Evolutionary conservation across 1,140 invertebrate genomes (phyloP).

Genomic region (Ceratina japonica): DNA sequence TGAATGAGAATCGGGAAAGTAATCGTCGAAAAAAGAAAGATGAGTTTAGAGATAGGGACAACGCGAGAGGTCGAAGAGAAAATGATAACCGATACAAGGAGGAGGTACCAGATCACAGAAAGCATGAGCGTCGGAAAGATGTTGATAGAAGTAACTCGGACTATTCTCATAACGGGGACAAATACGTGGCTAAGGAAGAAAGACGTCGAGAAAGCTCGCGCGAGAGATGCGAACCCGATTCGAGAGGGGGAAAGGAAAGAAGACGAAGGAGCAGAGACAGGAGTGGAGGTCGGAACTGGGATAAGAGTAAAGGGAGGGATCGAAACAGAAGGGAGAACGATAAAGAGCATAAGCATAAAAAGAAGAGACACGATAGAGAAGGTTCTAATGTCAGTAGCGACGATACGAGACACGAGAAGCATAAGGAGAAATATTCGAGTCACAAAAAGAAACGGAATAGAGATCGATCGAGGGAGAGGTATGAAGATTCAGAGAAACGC

Average conservation of each 20-base stretch:
- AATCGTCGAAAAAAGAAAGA: slow-evolving; percentile 15
- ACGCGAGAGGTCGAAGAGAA: slow-evolving; percentile 26
- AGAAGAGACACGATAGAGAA: slow-evolving; percentile 25
- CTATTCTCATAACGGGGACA: background rate
- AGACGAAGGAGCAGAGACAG: slow-evolving; percentile 40
- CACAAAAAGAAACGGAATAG: slow-evolving; percentile 39
- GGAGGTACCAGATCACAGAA: slow-evolving; percentile 38
- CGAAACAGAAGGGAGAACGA: slow-evolving; percentile 45
- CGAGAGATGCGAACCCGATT: slow-evolving; percentile 5
- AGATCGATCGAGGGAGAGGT: slow-evolving; percentile 44
- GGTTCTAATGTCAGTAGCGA: slow-evolving; percentile 20
- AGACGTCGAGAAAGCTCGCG: slow-evolving; percentile 2
- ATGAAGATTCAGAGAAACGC: slow-evolving; percentile 15
- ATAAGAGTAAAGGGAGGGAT: slow-evolving; percentile 63
- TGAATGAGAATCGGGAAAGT: background rate
- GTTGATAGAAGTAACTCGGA: background rate
- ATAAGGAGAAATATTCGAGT: slow-evolving; percentile 17
- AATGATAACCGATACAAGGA: slow-evolving; percentile 10
- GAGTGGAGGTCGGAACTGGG: slow-evolving; percentile 49
- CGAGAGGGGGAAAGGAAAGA: slow-evolving; percentile 17
- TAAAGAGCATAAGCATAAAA: slow-evolving; percentile 36
- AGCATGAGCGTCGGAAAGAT: slow-evolving; percentile 50
- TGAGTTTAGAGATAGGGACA: slow-evolving; percentile 30
- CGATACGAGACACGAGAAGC: background rate
- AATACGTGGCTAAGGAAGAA: slow-evolving; percentile 7